Conservation (phyloP, 2,888 invertebrate genomes). For the Clunio marinus region DNA sequence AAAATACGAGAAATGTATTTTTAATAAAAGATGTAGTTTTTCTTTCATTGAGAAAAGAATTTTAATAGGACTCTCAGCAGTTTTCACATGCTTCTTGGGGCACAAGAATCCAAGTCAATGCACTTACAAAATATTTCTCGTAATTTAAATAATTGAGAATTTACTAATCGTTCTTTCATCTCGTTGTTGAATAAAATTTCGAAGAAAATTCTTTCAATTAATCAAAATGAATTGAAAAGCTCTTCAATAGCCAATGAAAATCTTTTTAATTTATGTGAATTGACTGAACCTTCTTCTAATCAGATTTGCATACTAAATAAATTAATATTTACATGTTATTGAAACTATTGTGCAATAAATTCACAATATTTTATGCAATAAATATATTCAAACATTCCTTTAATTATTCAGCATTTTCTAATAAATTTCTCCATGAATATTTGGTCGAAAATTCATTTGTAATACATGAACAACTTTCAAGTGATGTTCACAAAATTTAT, state of each 20-base stretch:
- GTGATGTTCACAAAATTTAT: conserved; percentile 1
- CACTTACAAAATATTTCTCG: not conserved
- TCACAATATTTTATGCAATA: not conserved
- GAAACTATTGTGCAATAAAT: not conserved
- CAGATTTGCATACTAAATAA: no score
- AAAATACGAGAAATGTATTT: not conserved
- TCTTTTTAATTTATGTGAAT: no score
- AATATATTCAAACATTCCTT: conserved; percentile 7
- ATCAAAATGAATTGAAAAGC: not conserved
- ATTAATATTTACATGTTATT: no score
- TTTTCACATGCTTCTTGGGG: conserved; percentile 10
- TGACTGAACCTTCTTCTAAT: no score
- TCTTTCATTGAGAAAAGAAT: conserved; percentile 28
- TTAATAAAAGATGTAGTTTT: conserved; percentile 17
- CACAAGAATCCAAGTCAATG: conserved; percentile 5
- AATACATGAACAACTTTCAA: conserved; percentile 8
- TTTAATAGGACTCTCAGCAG: conserved; percentile 29
- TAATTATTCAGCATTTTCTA: conserved; percentile 4
- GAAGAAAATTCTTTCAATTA: conserved; percentile 15
- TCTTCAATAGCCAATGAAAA: not conserved
- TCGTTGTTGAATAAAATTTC: not conserved
- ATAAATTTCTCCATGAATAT: conserved; percentile 18
- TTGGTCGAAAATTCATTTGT: conserved; percentile 1
- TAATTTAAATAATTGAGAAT: conserved; percentile 1
- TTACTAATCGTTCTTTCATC: not conserved